phyloP scores from a whole-genome alignment of 2,113 vertebrate species.

The Euleptes europaea region DNA sequence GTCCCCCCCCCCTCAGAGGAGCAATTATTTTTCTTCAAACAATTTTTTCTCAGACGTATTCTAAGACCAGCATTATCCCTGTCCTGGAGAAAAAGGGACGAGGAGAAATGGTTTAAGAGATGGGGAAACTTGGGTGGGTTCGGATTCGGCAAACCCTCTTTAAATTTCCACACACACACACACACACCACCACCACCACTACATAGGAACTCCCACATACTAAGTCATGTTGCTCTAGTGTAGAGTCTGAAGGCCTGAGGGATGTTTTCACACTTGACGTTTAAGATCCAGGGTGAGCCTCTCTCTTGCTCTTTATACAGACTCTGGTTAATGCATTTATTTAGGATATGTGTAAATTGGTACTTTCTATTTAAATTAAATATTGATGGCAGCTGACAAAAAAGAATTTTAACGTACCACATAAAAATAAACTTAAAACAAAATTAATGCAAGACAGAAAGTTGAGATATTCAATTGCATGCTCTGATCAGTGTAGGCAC shows the following conservation, averaged over 20 bases:
- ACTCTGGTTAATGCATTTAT: too few species aligned
- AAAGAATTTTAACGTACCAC: too few species aligned
- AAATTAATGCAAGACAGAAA: background rate
- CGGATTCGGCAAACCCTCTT: background rate
- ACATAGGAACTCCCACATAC: background rate
- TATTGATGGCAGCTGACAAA: too few species aligned
- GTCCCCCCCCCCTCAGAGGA: too few species aligned
- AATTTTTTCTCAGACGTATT: background rate
- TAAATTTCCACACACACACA: background rate
- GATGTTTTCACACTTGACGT: background rate
- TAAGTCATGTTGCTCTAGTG: background rate
- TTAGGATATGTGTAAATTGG: too few species aligned
- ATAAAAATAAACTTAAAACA: too few species aligned
- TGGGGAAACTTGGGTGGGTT: background rate
- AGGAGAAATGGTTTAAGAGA: background rate
- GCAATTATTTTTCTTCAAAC: background rate
- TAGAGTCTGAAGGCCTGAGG: background rate
- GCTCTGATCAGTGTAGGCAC: background rate
- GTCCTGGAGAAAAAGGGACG: background rate
- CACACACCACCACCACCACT: background rate
- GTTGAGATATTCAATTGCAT: background rate
- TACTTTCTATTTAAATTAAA: too few species aligned
- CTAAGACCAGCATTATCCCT: background rate
- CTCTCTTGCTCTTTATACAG: background rate
- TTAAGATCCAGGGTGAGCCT: too few species aligned